A percentile compares a stretch with the other conserved stretches of the same genome.
Evolutionary conservation across 1,140 invertebrate genomes (phyloP).

Genomic region (Drosophila willistoni): DNA sequence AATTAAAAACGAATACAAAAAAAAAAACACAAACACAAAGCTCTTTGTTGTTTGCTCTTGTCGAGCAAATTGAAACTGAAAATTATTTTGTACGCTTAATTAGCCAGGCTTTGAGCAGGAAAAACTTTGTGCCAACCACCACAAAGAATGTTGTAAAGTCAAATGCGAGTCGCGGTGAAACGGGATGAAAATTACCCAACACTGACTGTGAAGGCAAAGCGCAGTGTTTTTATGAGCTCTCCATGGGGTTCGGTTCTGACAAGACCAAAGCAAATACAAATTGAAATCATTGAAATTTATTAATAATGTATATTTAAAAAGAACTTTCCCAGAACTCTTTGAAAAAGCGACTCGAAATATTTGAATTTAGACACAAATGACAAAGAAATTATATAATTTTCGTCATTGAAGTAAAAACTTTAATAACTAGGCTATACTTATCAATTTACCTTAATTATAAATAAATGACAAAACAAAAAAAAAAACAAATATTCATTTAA

Average conservation of each 20-base stretch:
- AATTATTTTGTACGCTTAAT: constrained; percentile 61
- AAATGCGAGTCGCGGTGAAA: constrained; percentile 5
- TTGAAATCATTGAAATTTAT: no score
- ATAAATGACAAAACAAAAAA: not conserved
- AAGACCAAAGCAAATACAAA: no score
- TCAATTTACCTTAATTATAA: not conserved
- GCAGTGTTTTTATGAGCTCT: no score
- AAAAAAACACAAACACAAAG: not conserved
- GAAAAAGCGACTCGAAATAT: no score
- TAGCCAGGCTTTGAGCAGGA: constrained; percentile 32
- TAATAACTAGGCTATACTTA: not conserved
- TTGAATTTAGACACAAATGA: no score
- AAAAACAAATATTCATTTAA: not conserved
- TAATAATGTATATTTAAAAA: no score
- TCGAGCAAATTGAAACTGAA: constrained; percentile 49
- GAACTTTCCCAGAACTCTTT: no score
- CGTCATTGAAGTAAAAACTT: no score
- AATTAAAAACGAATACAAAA: constrained; percentile 60
- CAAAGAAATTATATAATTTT: no score
- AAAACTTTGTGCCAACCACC: constrained; percentile 14
- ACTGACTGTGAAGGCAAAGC: no score
- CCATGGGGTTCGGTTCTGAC: no score
- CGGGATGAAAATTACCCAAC: not conserved
- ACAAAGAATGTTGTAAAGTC: constrained; percentile 12
- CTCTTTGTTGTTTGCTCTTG: constrained; percentile 14